Base-by-base conservation (phyloP, 2,113 vertebrate genomes). In the Urocynchramus pylzowi region DNA sequence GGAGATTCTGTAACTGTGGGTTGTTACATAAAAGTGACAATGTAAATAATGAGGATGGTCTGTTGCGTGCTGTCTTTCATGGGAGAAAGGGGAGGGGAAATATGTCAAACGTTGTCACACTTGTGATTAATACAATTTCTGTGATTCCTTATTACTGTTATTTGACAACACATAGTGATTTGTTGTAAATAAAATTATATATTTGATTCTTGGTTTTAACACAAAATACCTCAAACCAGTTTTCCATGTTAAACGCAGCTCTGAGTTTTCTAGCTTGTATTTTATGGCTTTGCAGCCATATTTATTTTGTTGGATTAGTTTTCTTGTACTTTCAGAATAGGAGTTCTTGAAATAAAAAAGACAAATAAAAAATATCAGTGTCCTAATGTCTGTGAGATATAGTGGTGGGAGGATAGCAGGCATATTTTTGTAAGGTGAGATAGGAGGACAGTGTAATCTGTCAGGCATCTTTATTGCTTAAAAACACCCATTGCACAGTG, bases 21-120 rank as follows among this genome's bases (percentile, higher is more conserved):
- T 92, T 97, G 68, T 96, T 95, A 78, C 47, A 69, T 67, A 27
- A 37, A 95, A 91, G 49, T 88, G 96, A 84, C 90, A 84, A 20
- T 77, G 64, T 93, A 95, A 93, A 89, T 97, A 93, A 95, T 80
- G 91, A 95, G 73, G 37, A n/a, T 69, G 57, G 64, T 60, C 84
- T 78, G 30, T 69, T 71, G 52, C 78, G 86, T 90, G 75, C 76
- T 64, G 35, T 80, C 87, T 47, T 85, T 88, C 39, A n/a, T 49
- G 39, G 41, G 59, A 77, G 52, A 91, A 91, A 85, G 24, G 12
- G 73, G 68, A 75, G 65, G 90, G 41, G 75, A 56, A 54, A 33
- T 33, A 27, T 24, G 44, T 82, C 67, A 87, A 50, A 70, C 16
- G 20, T 35, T 74, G 41, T 63, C 74, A 76, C 13, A 12, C 54